These are phyloP conservation scores for Electrona antarctica DNA, from an alignment of 2,113 vertebrate species.

Conservation along the genomic window DNA sequence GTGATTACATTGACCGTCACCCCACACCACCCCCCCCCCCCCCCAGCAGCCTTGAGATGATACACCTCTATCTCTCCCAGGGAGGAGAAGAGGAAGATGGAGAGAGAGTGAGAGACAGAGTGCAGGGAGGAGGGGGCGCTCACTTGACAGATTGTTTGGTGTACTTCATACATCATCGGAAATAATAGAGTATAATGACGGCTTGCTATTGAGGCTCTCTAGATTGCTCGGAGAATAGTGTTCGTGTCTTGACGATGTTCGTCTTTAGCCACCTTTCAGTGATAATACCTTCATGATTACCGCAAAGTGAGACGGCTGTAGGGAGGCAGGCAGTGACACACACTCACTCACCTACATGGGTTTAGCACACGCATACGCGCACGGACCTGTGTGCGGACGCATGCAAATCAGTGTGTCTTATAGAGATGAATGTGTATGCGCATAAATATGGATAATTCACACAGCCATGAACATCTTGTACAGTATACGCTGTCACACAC, in stretches of 20 bases:
- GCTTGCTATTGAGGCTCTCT: slow-evolving; percentile 39
- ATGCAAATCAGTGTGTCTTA: too few species aligned
- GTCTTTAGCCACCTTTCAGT: slow-evolving; percentile 46
- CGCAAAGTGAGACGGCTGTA: slow-evolving; percentile 48
- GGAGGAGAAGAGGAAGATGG: slow-evolving; percentile 16
- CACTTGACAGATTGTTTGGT: slow-evolving; percentile 39
- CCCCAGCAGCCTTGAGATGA: slow-evolving; percentile 55
- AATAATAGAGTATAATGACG: slow-evolving; percentile 65
- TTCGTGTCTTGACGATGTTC: slow-evolving; percentile 52
- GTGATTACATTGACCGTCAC: slow-evolving; percentile 73
- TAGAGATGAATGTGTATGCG: too few species aligned
- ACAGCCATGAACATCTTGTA: too few species aligned
- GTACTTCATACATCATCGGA: slow-evolving; percentile 60
- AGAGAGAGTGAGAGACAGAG: not conserved
- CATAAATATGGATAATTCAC: too few species aligned
- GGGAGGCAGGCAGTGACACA: slow-evolving; percentile 24
- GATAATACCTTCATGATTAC: slow-evolving; percentile 54
- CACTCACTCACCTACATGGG: not conserved
- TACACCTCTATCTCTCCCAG: slow-evolving; percentile 34
- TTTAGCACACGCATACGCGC: too few species aligned
- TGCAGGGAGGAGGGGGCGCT: slow-evolving; percentile 13
- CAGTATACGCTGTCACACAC: too few species aligned
- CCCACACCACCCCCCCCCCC: not conserved
- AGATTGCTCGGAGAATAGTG: slow-evolving; percentile 18
- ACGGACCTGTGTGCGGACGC: too few species aligned